Evolutionary conservation across 1,140 invertebrate genomes (phyloP).

Genomic region (Macrocentrus cingulum): DNA sequence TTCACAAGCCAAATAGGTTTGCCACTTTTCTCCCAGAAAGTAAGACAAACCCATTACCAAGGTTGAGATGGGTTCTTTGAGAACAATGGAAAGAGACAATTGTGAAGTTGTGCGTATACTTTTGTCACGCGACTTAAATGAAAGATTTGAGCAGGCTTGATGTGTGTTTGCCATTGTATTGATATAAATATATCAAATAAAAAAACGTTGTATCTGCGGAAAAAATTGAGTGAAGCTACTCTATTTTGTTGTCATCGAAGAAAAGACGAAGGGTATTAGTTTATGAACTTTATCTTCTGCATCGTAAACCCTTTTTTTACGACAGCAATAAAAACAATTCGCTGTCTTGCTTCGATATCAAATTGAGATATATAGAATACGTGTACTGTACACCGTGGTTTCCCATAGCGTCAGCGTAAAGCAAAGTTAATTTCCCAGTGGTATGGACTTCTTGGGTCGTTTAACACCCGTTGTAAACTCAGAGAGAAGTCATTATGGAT

Average conservation of each 20-base stretch:
- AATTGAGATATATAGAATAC: no score
- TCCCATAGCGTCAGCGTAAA: no score
- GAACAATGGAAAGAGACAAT: slow-evolving; percentile 31
- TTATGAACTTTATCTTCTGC: neutral
- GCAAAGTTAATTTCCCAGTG: no score
- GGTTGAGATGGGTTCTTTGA: slow-evolving; percentile 30
- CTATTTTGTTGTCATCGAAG: neutral
- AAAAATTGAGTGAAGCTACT: neutral
- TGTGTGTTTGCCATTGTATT: no score
- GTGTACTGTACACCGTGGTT: no score
- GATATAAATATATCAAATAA: no score
- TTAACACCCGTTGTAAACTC: no score
- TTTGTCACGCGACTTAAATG: slow-evolving; percentile 17
- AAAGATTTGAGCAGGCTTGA: neutral
- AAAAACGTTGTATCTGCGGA: no score
- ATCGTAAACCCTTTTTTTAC: neutral
- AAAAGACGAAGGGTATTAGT: neutral
- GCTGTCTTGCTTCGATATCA: no score
- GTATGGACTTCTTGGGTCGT: no score
- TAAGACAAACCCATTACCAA: slow-evolving; percentile 33
- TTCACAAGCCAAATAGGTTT: slow-evolving; percentile 33
- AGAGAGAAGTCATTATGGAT: no score
- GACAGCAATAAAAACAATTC: neutral
- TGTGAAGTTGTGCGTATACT: slow-evolving; percentile 28
- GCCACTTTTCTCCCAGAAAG: slow-evolving; percentile 32